A percentile compares a stretch with the other conserved stretches of the same genome.
Evolutionary conservation across 2,888 invertebrate species (phyloP).

Genomic region (Malachius bipustulatus): DNA sequence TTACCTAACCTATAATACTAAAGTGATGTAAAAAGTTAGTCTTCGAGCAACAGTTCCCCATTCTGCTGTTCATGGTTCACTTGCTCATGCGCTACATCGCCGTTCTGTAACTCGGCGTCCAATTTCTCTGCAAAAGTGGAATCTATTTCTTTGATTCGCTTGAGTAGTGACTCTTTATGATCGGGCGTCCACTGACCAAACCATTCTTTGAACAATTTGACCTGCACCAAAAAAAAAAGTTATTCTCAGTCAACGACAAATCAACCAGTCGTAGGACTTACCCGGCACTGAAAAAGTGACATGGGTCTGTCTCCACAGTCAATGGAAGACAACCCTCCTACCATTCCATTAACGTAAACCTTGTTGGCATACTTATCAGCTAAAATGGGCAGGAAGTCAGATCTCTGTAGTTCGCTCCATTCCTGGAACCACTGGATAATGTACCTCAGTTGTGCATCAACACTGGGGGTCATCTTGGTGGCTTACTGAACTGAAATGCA

Average conservation of each 20-base stretch:
- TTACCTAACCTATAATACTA: too few relatives aligned
- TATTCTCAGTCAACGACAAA: neutral
- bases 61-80: too few relatives aligned
- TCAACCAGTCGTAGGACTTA: conserved; percentile 38
- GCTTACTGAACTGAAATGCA: too few relatives aligned
- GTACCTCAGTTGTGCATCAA: conserved; percentile 67
- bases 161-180: conserved; percentile 56
- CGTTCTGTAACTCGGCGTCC: conserved; percentile 41
- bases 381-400: conserved; percentile 69
- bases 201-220: conserved; percentile 78
- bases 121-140: conserved; percentile 58
- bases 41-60: too few relatives aligned
- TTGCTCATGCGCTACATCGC: too few relatives aligned
- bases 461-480: conserved; percentile 1
- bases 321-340: conserved; percentile 53
- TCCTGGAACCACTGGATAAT: conserved; percentile 79
- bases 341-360: conserved; percentile 60
- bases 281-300: conserved; percentile 71
- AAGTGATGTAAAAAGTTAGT: too few relatives aligned
- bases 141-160: conserved; percentile 60
- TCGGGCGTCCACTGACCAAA: conserved; percentile 64
- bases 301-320: conserved; percentile 64
- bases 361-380: conserved; percentile 51
- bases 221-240: conserved; percentile 38
- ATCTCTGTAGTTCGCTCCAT: conserved; percentile 78